Conservation (phyloP, 2,113 vertebrate species). For the Salvelinus alpinus region DNA sequence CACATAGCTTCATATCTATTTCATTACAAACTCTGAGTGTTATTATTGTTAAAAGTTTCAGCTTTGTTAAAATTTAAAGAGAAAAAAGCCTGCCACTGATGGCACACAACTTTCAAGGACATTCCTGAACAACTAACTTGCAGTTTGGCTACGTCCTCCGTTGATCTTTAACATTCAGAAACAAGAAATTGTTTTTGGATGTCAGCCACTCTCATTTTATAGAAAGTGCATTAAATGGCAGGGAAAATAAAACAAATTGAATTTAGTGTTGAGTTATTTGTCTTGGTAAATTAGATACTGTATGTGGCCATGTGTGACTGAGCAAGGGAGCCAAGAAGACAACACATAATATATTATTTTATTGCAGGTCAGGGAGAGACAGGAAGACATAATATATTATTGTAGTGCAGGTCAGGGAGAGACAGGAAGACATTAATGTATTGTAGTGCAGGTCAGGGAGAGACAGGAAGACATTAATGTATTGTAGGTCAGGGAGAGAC, state of each 20-base stretch:
- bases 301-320: conserved; percentile 65
- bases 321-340: conserved; percentile 30
- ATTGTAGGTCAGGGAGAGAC: too few species aligned
- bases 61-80: background rate
- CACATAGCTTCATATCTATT: background rate
- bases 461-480: too few species aligned
- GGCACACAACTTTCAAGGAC: conserved; percentile 66
- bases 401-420: too few species aligned
- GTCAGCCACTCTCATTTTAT: conserved; percentile 74
- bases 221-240: conserved; percentile 73
- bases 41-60: background rate
- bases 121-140: conserved; percentile 70
- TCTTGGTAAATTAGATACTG: conserved; percentile 69
- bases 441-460: too few species aligned
- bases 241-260: conserved; percentile 68
- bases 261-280: conserved; percentile 57
- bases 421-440: too few species aligned
- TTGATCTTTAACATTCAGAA: conserved; percentile 58
- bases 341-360: background rate
- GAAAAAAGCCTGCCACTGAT: conserved; percentile 12
- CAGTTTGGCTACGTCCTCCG: conserved; percentile 63
- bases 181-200: conserved; percentile 72
- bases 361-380: too few species aligned
- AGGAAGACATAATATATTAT: too few species aligned
- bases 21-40: background rate